A percentile compares a stretch with the other conserved stretches of the same genome.
Evolutionary conservation across 1,140 invertebrate species (phyloP).

Genomic region (Cherax quadricarinatus): DNA sequence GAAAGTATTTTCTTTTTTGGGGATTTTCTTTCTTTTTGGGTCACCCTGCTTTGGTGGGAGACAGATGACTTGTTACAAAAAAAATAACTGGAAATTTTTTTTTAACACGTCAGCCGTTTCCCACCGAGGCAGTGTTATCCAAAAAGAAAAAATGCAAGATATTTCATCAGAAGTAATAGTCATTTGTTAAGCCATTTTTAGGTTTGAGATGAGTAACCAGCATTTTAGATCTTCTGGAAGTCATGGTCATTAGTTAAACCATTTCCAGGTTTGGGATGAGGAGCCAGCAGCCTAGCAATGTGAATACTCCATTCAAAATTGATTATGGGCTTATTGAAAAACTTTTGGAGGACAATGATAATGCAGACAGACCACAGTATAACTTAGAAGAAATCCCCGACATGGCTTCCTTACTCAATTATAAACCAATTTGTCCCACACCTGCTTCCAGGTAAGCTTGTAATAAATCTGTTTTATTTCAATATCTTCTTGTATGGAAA

Average conservation of each 20-base stretch:
- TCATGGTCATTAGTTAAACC: not conserved
- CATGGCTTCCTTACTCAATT: conserved; percentile 67
- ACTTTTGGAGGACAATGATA: conserved; percentile 57
- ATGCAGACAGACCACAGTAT: conserved; percentile 39
- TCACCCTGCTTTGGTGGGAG: no score
- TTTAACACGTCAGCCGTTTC: no score
- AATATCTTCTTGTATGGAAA: not conserved
- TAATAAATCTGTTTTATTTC: not conserved
- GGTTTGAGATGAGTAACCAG: no score
- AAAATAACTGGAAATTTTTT: no score
- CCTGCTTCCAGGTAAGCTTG: conserved; percentile 60
- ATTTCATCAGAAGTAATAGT: no score
- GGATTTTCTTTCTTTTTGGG: no score
- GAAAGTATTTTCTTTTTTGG: no score
- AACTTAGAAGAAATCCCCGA: conserved; percentile 71
- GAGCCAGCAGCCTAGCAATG: conserved; percentile 28
- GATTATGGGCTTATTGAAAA: conserved; percentile 71
- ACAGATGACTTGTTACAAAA: no score
- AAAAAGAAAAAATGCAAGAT: no score
- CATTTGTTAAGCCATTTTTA: no score
- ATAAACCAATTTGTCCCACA: conserved; percentile 63
- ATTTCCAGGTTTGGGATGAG: conserved; percentile 34
- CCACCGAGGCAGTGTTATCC: no score
- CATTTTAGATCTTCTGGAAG: not conserved
- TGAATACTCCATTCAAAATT: conserved; percentile 58